Evolutionary conservation across 2,888 invertebrate species (phyloP), one percentile per base, ranked within the genome.

Genomic region (Pyrocoelia pectoralis): DNA sequence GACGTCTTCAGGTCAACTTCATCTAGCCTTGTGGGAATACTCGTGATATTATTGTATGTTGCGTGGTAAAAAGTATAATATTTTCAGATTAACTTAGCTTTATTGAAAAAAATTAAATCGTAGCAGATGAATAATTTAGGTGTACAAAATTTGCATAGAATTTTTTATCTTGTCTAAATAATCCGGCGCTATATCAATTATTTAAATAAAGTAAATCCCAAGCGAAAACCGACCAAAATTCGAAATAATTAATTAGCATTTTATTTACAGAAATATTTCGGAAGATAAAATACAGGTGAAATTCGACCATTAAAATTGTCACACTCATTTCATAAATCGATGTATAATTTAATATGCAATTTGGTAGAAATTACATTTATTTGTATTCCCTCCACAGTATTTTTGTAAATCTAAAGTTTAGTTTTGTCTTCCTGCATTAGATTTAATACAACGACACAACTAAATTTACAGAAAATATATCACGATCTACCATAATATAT

Each of bases 1-100:
- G 56, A 62, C 56, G 61, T 62, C 61, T 50, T 52, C 41, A 56
- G 61, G 61, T 62, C 56, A 62, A 56, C 61, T 55, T 18, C 53
- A 38, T 62, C 33, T 50, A 33, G 18, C 33, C 61, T 33, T 4
- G 9, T 19, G 56, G 61, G 61, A 62, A 52, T 48, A 14, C 41
- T 43, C 51, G 53, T 51, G 56, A 55, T 56, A 53, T 24, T 24
- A 24, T 56, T 57, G 46, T 41, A 61, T 61, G 55, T 55, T 43
- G 48, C 59, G 29, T 41, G 53, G 48, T 38, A 12, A 14, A 24
- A 33, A 60, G 33, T 38, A 41, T 14, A 14, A 41, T 41, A 53
- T 29, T 15, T 40, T 12, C 19, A 24, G 15, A 56, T 17, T 29
- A 48, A 46, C 12, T 24, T 6, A 6, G 24, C n/a, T 24, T 6